These are phyloP conservation scores for Hipposideros larvatus DNA, from an alignment of 2,797 vertebrate species.

Conservation along the genomic window DNA sequence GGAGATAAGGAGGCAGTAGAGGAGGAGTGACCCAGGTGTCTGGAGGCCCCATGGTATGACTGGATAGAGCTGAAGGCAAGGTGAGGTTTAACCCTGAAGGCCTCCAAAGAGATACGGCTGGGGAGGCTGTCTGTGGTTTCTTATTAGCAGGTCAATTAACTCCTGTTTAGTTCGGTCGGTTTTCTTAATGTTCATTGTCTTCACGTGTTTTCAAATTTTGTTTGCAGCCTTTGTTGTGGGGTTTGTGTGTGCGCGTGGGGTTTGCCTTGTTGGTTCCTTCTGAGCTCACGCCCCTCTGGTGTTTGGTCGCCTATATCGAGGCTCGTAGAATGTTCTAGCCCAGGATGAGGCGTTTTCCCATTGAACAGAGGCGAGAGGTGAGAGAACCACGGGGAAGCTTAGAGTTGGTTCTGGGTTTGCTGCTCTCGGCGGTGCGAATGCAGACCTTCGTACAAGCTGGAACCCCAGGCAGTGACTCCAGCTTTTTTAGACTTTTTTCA, in stretches of 20 bases:
- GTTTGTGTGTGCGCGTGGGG: not conserved
- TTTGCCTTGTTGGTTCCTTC: not conserved
- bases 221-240: not conserved
- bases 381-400: not conserved
- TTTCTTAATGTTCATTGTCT: not conserved
- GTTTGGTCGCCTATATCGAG: not conserved
- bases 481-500: not conserved
- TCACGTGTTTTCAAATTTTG: not conserved
- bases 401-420: not conserved
- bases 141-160: not conserved
- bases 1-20: not conserved
- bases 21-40: not conserved
- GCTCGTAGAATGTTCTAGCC: not conserved
- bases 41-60: too few species aligned
- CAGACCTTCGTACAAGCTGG: not conserved
- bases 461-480: accelerated
- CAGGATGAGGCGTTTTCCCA: not conserved
- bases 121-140: not conserved
- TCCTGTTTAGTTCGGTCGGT: not conserved
- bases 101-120: not conserved
- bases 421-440: accelerated
- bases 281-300: not conserved
- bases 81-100: not conserved
- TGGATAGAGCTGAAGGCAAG: not conserved
- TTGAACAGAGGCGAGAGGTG: not conserved